Percentiles rank a stretch among this genome's conserved stretches.
These are phyloP conservation scores for Darevskia mixta DNA, from an alignment of 2,797 vertebrate genomes.

Conservation along the genomic window DNA sequence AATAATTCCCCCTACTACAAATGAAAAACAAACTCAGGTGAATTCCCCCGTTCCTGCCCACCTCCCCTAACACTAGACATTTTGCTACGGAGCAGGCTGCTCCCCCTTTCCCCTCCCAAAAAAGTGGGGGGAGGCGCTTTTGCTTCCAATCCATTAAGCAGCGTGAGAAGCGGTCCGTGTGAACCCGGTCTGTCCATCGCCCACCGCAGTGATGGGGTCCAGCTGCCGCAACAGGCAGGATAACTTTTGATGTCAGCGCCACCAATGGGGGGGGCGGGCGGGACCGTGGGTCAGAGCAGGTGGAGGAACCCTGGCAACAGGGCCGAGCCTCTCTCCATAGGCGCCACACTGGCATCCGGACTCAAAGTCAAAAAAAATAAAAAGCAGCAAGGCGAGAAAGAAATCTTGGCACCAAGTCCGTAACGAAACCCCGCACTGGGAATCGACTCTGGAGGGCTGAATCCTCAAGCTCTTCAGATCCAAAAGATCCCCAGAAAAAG, in stretches of 20 bases:
- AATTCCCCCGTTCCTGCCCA: background rate
- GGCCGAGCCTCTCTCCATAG: no score
- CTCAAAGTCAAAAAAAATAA: background rate
- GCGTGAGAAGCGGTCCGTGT: background rate
- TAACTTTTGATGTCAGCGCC: background rate
- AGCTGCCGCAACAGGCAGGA: background rate
- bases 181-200: background rate
- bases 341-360: no score
- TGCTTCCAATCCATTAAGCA: background rate
- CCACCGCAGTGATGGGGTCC: background rate
- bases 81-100: background rate
- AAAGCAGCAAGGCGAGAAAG: slow-evolving; percentile 11
- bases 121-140: background rate
- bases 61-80: slow-evolving; percentile 4
- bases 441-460: background rate
- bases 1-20: background rate
- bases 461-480: no score
- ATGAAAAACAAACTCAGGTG: background rate
- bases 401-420: slow-evolving; percentile 9
- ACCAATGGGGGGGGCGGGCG: no score
- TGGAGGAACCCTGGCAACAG: no score
- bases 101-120: background rate
- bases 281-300: background rate
- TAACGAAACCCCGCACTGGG: background rate
- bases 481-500: background rate